A percentile compares a stretch with the other conserved stretches of the same genome.
Conservation (phyloP, 2,113 vertebrate genomes). For the Dolichotis patagonum region DNA sequence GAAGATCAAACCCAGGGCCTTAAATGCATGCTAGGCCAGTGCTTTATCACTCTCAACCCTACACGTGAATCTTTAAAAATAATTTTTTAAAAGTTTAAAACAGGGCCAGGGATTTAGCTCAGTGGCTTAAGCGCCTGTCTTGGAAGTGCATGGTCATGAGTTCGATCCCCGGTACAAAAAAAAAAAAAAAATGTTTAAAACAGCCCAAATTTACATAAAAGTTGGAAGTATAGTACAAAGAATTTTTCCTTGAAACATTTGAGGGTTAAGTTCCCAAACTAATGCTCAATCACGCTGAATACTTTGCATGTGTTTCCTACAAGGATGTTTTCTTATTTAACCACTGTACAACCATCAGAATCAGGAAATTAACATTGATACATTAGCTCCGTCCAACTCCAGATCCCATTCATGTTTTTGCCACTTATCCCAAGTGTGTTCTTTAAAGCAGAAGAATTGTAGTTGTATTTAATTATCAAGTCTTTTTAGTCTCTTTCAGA, state of each 20-base stretch:
- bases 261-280: slow-evolving; percentile 39
- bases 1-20: not conserved
- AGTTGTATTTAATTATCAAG: slow-evolving; percentile 18
- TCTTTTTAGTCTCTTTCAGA: slow-evolving; percentile 46
- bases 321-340: slow-evolving; percentile 48
- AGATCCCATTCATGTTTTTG: slow-evolving; percentile 41
- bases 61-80: not conserved
- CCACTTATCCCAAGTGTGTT: slow-evolving; percentile 16
- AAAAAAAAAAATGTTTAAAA: slow-evolving; percentile 56
- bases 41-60: not conserved
- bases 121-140: too few relatives aligned
- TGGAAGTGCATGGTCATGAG: too few relatives aligned
- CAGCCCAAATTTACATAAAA: slow-evolving; percentile 40
- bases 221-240: slow-evolving; percentile 46
- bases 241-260: slow-evolving; percentile 40
- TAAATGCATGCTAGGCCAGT: not conserved
- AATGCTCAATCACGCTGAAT: not conserved
- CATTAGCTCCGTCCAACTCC: not conserved
- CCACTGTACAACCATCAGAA: not conserved
- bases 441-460: slow-evolving; percentile 55
- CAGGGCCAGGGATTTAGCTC: too few relatives aligned
- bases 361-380: slow-evolving; percentile 27
- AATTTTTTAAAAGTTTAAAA: slow-evolving; percentile 39
- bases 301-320: not conserved
- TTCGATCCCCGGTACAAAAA: too few relatives aligned